Base-by-base conservation (phyloP, 1,140 invertebrate genomes). In the Agrypnia vestita region DNA sequence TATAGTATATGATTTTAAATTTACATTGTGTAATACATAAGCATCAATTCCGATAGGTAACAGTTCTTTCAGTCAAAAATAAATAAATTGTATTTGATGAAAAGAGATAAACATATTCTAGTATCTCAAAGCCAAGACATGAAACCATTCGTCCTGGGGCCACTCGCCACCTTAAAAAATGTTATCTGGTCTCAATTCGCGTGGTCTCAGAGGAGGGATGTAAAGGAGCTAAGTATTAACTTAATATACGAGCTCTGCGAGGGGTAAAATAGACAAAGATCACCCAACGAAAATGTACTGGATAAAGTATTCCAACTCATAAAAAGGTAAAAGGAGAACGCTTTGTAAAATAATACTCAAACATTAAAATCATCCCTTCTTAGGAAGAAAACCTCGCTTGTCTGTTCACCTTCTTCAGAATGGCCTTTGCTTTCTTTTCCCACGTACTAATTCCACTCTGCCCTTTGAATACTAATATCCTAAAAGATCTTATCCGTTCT, bases 371-470 rank as follows among this genome's bases (percentile, higher is more conserved):
- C 3, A 17, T 44, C 19, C 44, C 64, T 69, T 69, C 21, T 47
- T 17, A 47, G 44, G 44, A 47, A 21, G n/a, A 13, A 0, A n/a
- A 10, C 15, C 1, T 7, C 1, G 44, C n/a, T n/a, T 47, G 17
- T n/a, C 8, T 19, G 35, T 46, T n/a, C 8, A 17, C n/a, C 15
- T n/a, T 35, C 44, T 69, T 35, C 35, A 13, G 49, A 53, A 73
- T n/a, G 19, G 71, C 71, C 47, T 73, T 73, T 35, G 49, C 71
- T 73, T 35, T 73, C 71, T 73, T 73, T 71, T 73, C 47, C 51
- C 71, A 73, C 71, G 71, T 73, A 55, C 71, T 73, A 73, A 73
- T 73, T 73, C 49, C 71, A 53, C 71, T 73, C 49, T 21, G 7
- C 71, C 49, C 49, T 55, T 17, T 35, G 49, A 53, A 73, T 56